phyloP scores from a whole-genome alignment of 2,888 invertebrate species.

The Thecophora atra region DNA sequence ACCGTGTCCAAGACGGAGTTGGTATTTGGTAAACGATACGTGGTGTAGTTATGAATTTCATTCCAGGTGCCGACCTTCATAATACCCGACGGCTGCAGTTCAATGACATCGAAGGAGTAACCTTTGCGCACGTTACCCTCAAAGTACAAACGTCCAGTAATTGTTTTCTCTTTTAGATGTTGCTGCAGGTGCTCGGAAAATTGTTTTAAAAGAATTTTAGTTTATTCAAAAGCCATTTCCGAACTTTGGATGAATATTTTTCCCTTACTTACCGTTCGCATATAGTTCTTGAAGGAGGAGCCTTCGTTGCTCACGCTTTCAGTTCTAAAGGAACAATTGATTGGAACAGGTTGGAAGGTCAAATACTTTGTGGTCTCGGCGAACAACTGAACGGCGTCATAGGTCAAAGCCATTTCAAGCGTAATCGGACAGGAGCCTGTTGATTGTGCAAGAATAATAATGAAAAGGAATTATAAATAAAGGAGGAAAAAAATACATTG shows the following conservation, averaged over 20 bases:
- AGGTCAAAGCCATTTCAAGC: slow-evolving; percentile 81
- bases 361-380: slow-evolving; percentile 78
- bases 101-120: slow-evolving; percentile 75
- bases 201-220: too few relatives aligned
- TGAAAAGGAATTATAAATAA: neutral
- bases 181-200: slow-evolving; percentile 49
- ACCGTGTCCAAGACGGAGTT: slow-evolving; percentile 66
- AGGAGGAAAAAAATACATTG: neutral
- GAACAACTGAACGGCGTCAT: slow-evolving; percentile 85
- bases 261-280: slow-evolving; percentile 64
- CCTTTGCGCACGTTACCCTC: slow-evolving; percentile 81
- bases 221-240: neutral
- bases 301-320: slow-evolving; percentile 79
- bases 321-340: slow-evolving; percentile 70
- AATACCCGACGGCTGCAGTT: slow-evolving; percentile 73
- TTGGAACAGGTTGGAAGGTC: slow-evolving; percentile 65
- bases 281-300: slow-evolving; percentile 82
- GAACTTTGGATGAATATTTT: neutral
- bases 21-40: slow-evolving; percentile 67
- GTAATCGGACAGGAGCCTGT: slow-evolving; percentile 63
- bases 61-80: slow-evolving; percentile 78
- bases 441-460: neutral
- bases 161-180: slow-evolving; percentile 51
- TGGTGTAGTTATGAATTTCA: slow-evolving; percentile 70
- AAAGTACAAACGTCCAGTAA: slow-evolving; percentile 81